A percentile compares a stretch with the other conserved stretches of the same genome.
phyloP scores from a whole-genome alignment of 2,113 vertebrate species.

The Calypte anna region DNA sequence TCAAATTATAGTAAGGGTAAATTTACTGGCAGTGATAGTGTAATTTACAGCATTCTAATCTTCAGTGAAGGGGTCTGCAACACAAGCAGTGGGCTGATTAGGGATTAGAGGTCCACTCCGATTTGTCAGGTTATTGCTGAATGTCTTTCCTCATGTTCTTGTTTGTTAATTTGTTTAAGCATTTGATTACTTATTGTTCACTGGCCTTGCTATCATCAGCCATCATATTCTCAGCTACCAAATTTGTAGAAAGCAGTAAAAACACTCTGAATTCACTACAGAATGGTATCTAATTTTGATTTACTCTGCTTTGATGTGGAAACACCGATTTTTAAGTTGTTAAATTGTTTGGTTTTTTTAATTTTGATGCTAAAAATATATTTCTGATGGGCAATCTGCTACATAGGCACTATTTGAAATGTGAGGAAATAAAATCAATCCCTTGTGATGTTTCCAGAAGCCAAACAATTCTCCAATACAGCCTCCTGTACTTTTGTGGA shows the following conservation, averaged over 20 bases:
- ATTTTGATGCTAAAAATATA: not conserved
- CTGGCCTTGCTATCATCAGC: not conserved
- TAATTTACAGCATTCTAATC: not conserved
- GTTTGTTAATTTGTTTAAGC: not conserved
- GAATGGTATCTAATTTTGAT: not conserved
- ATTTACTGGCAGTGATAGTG: not conserved
- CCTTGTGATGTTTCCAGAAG: fast-evolving
- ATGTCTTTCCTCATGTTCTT: not conserved
- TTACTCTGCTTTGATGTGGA: not conserved
- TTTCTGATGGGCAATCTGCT: not conserved
- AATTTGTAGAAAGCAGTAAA: not conserved
- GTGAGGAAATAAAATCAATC: not conserved
- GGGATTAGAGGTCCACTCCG: not conserved
- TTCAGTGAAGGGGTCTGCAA: not conserved
- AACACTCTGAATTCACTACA: not conserved
- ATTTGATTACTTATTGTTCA: not conserved
- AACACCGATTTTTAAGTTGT: not conserved
- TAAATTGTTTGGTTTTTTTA: not conserved
- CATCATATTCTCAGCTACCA: not conserved
- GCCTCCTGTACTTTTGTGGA: not conserved
- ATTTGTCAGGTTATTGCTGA: not conserved
- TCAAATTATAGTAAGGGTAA: not conserved
- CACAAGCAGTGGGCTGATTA: not conserved
- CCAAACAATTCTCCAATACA: not conserved
- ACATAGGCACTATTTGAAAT: not conserved